phyloP scores from a whole-genome alignment of 2,797 vertebrate species.

The Eidolon dupreanum region DNA sequence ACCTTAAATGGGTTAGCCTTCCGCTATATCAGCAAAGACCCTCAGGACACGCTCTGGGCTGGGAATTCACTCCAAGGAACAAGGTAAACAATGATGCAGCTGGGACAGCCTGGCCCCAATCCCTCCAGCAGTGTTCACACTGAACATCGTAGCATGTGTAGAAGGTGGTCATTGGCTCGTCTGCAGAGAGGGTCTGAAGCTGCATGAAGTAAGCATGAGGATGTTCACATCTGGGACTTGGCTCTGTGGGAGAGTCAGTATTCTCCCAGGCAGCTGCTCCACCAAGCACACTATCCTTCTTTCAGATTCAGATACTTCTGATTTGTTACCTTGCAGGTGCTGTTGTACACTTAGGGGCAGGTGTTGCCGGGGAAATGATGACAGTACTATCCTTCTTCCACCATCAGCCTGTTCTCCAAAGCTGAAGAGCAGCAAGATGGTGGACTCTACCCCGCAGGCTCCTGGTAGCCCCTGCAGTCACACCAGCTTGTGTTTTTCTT shows the following conservation, averaged over 20 bases:
- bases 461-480: too few species aligned
- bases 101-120: constrained; percentile 80
- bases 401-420: too few species aligned
- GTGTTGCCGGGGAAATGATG: too few species aligned
- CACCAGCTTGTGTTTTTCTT: too few species aligned
- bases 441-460: too few species aligned
- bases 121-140: constrained; percentile 96
- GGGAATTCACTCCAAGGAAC: too few species aligned
- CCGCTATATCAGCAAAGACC: background rate
- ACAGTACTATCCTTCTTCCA: too few species aligned
- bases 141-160: constrained; percentile 96
- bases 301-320: constrained; percentile 97
- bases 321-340: constrained; percentile 90
- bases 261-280: constrained; percentile 98
- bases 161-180: constrained; percentile 99
- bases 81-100: background rate
- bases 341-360: too few species aligned
- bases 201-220: constrained; percentile 99
- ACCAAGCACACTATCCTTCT: constrained; percentile 97
- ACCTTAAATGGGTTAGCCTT: background rate
- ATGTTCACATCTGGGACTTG: constrained; percentile 95
- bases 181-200: constrained; percentile 97
- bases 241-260: constrained; percentile 97
- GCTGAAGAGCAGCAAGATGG: too few species aligned
- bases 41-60: background rate